Evolutionary conservation across 1,140 invertebrate genomes (phyloP), one percentile per base, ranked within the genome.

Genomic region (Philaenus spumarius): DNA sequence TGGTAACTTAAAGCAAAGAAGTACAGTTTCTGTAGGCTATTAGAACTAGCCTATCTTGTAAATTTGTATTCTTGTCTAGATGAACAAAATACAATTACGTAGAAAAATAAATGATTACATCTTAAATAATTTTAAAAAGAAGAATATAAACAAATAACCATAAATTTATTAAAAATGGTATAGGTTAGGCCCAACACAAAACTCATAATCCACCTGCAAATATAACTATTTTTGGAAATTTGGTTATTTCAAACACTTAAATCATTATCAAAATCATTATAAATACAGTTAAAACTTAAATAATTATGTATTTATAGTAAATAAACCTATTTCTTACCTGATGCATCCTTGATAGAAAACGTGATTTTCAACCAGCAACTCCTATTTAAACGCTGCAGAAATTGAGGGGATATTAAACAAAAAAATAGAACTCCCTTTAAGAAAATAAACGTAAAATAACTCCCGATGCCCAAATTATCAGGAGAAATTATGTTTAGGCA

Each of bases 301-400:
- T 45, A 5, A 45, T 45, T 20, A n/a, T n/a, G n/a, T n/a, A n/a
- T 30, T 30, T 30, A 30, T 30, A 30, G 9, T 30, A 30, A 30
- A 30, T 30, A 30, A 15, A 47, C 3, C 26, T 47, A 24, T 26
- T 3, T 19, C 45, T 47, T 26, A 47, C 45, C 45, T 47, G 45
- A 47, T 47, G 45, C 45, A 47, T 47, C 45, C 22, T 47, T 26
- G 22, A n/a, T 22, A 47, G 22, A 26, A 24, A 26, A 47, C 22
- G 22, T n/a, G 26, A 47, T 47, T 47, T 47, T 23, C 22, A 30
- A 30, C 9, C 26, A 4, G 26, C 26, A 30, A 30, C 26, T 30
- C 9, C 26, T 9, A 3, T 4, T 3, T 30, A 30, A 3, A 30
- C 3, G 26, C 9, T 30, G 9, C 9, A 30, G 3, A 30, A 30